Evolutionary conservation across 2,113 vertebrate species (phyloP).

Genomic region (Saguinus midas): DNA sequence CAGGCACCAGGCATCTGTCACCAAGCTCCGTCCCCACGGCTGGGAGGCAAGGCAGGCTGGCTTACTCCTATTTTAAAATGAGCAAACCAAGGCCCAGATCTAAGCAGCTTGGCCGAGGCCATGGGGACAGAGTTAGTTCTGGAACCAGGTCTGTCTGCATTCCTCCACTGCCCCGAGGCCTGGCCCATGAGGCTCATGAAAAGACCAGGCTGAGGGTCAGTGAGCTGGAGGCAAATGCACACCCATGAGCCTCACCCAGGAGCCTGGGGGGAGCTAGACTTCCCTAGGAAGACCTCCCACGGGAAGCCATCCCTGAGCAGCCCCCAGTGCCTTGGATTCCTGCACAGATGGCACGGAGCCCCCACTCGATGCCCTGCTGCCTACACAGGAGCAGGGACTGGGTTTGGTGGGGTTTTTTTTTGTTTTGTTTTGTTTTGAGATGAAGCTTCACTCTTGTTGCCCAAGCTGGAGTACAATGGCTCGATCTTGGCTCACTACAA

Average conservation of each 20-base stretch:
- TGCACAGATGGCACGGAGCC: background rate
- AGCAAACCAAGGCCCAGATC: background rate
- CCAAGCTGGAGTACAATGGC: too few species aligned
- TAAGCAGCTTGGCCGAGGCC: background rate
- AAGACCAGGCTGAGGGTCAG: background rate
- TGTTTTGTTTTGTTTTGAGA: too few species aligned
- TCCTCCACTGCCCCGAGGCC: background rate
- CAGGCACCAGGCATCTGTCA: constrained; percentile 18
- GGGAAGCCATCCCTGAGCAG: background rate
- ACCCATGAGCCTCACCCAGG: background rate
- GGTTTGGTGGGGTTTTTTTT: too few species aligned
- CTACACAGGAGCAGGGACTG: background rate
- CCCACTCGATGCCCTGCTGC: background rate
- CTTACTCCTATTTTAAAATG: background rate
- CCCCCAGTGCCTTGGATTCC: background rate
- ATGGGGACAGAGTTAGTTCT: accelerated
- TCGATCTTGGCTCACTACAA: too few species aligned
- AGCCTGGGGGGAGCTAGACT: background rate
- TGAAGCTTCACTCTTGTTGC: too few species aligned
- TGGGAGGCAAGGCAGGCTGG: background rate
- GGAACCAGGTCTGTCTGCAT: background rate
- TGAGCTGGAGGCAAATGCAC: background rate
- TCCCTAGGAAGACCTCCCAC: background rate
- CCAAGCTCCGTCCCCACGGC: background rate
- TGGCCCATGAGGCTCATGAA: background rate